Percentiles rank a stretch among this genome's conserved stretches.
Conservation (phyloP, 2,113 vertebrate genomes). For the Edolisoma coerulescens region DNA sequence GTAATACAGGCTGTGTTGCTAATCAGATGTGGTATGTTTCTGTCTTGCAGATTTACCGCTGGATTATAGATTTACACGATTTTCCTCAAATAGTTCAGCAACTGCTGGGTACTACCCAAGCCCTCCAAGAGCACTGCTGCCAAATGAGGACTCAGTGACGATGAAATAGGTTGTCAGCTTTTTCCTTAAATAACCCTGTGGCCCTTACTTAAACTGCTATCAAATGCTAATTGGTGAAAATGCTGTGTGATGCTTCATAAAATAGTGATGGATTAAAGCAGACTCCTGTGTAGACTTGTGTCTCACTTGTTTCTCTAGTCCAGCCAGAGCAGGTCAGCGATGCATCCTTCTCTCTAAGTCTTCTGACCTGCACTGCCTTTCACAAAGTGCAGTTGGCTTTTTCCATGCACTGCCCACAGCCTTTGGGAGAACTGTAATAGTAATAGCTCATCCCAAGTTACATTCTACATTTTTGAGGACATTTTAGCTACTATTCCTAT, state of each 20-base stretch:
- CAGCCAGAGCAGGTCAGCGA: neutral
- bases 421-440: neutral
- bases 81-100: conserved; percentile 83
- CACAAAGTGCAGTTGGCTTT: neutral
- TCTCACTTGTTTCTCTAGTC: conserved; percentile 1
- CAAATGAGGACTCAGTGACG: conserved; percentile 64
- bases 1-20: conserved; percentile 20
- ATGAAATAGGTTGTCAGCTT: conserved; percentile 26
- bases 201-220: conserved; percentile 29
- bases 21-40: conserved; percentile 43
- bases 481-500: neutral
- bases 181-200: conserved; percentile 8
- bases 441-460: neutral
- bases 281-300: conserved; percentile 3
- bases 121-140: conserved; percentile 83
- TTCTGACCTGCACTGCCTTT: neutral
- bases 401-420: neutral
- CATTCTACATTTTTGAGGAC: neutral
- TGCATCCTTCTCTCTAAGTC: neutral
- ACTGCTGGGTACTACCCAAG: conserved; percentile 89
- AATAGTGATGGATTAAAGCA: conserved; percentile 49
- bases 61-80: conserved; percentile 91
- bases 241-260: conserved; percentile 55
- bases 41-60: conserved; percentile 86
- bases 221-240: conserved; percentile 24